phyloP scores from a whole-genome alignment of 2,113 vertebrate species.

The Laterallus jamaicensis region DNA sequence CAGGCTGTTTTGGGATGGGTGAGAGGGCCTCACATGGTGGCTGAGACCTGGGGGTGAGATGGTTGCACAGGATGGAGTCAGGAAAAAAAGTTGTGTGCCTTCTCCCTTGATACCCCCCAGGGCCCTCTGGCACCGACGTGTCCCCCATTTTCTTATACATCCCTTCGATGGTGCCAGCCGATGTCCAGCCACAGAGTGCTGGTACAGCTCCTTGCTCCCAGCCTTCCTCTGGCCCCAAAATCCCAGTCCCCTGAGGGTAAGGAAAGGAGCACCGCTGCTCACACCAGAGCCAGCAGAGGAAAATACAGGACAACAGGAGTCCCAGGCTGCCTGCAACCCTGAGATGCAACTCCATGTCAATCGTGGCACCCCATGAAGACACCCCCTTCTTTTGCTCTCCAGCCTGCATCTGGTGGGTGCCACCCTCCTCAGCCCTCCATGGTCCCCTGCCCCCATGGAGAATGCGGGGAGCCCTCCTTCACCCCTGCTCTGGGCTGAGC shows the following conservation, averaged over 20 bases:
- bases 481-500: background rate
- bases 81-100: background rate
- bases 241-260: background rate
- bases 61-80: background rate
- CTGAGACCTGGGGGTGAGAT: background rate
- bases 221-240: background rate
- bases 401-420: background rate
- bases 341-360: background rate
- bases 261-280: background rate
- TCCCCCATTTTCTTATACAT: background rate
- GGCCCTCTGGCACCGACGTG: background rate
- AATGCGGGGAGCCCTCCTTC: background rate
- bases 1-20: background rate
- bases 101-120: background rate
- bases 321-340: background rate
- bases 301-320: background rate
- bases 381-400: background rate
- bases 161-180: background rate
- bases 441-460: background rate
- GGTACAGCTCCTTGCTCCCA: background rate
- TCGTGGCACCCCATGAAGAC: background rate
- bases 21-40: fast-evolving
- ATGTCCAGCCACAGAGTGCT: background rate
- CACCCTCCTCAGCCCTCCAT: fast-evolving
- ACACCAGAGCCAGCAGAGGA: background rate